Conservation (phyloP, 2,113 vertebrate species). For the Phrynosoma platyrhinos region DNA sequence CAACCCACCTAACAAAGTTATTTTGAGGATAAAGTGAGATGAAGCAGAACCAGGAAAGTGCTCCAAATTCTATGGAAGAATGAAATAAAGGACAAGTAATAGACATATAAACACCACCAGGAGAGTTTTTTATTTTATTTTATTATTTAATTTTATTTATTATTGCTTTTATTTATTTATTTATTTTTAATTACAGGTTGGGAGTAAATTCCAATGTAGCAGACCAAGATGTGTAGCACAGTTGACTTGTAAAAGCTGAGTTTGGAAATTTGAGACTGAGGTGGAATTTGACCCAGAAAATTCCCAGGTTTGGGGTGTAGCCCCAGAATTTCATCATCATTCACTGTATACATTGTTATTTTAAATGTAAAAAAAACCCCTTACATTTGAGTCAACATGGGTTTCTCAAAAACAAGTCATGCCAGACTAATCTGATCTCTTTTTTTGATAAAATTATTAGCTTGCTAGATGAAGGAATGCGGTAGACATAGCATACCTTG, state of each 20-base stretch:
- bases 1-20: neutral
- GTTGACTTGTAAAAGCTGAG: too few species aligned
- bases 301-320: too few species aligned
- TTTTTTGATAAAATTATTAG: too few species aligned
- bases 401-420: too few species aligned
- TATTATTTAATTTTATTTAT: neutral
- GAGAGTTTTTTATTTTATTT: too few species aligned
- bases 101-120: too few species aligned
- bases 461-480: too few species aligned
- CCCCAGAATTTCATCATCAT: neutral
- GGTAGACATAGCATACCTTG: too few species aligned
- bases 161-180: neutral
- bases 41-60: neutral
- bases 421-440: too few species aligned
- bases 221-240: neutral
- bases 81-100: too few species aligned
- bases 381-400: too few species aligned
- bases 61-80: neutral
- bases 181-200: neutral
- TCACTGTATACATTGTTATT: neutral
- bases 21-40: neutral
- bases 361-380: too few species aligned
- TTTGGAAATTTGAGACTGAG: neutral
- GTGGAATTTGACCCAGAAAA: neutral
- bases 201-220: neutral